Evolutionary conservation across 2,888 invertebrate genomes (phyloP), one percentile per base, ranked within the genome.

Genomic region (Herminia tarsipennalis): DNA sequence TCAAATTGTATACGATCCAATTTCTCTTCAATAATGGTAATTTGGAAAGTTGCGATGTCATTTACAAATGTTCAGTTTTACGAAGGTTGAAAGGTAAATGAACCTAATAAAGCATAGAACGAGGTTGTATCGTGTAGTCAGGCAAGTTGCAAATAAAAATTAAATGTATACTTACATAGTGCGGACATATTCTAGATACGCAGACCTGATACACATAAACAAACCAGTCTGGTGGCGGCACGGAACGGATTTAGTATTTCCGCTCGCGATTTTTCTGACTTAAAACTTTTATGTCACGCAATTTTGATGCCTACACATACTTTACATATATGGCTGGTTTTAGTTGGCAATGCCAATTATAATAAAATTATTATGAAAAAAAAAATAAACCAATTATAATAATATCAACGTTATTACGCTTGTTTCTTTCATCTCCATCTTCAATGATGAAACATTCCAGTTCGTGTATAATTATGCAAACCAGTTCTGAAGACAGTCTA

Each of bases 221-320:
- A 67, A 65, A 62, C 51, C 60, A 54, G 63, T 60, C 49, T 66
- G 42, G 47, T 70, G n/a, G n/a, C 67, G 66, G 69, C 63, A 70
- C 55, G 76, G 73, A 78, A 81, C 73, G 60, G 54, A 65, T 65
- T 65, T 65, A 56, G 42, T 51, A 51, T 58, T 71, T 73, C 69
- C 72, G 72, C 45, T 56, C 50, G 40, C 48, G 42, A 58, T 50
- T 49, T 56, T 52, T 40, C 38, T 45, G 38, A 38, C 35, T 35
- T 38, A 42, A 37, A 39, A 21, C 10, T 17, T 17, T 22, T 8
- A 8, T 5, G 28, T 17, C 35, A 42, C 35, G 35, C 35, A 42
- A 42, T 12, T 20, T 8, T 2, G 18, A 27, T 33, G 10, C 5
- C 13, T 2, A 21, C 12, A 33, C 20, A 10, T n/a, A 30, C 14